Conservation (phyloP, 2,797 vertebrate genomes). For the Epinephelus coioides region DNA sequence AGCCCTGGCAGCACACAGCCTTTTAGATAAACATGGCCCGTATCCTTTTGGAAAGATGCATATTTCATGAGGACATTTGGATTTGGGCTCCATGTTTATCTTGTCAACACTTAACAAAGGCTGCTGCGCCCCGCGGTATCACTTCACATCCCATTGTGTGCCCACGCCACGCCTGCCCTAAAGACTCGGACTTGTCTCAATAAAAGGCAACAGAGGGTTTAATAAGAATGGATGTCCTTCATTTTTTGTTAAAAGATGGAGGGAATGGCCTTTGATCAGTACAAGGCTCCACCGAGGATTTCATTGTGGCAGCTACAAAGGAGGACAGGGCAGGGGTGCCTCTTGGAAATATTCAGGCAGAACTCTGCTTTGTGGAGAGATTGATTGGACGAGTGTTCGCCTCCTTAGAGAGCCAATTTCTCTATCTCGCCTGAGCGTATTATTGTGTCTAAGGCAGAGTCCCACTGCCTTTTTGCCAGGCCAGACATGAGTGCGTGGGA, state of each 20-base stretch:
- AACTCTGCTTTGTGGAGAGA: conserved; percentile 57
- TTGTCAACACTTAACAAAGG: conserved; percentile 67
- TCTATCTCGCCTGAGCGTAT: conserved; percentile 39
- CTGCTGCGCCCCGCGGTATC: conserved; percentile 43
- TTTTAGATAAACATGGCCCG: conserved; percentile 54
- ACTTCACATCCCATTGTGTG: conserved; percentile 38
- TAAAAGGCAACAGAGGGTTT: conserved; percentile 36
- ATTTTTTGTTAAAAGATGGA: conserved; percentile 52
- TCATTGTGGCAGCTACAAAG: conserved; percentile 63
- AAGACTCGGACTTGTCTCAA: conserved; percentile 45
- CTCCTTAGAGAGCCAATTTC: conserved; percentile 52
- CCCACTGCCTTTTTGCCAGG: conserved; percentile 15
- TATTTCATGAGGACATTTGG: conserved; percentile 72
- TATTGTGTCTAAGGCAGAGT: conserved; percentile 51
- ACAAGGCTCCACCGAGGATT: conserved; percentile 36
- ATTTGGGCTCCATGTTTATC: conserved; percentile 63
- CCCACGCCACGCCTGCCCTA: conserved; percentile 21
- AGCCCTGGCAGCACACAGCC: conserved; percentile 27
- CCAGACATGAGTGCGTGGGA: conserved; percentile 38
- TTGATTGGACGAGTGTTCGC: conserved; percentile 49
- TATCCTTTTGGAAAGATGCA: conserved; percentile 54
- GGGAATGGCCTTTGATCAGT: conserved; percentile 57
- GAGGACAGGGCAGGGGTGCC: conserved; percentile 32
- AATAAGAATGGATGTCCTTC: conserved; percentile 57
- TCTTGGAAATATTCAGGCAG: conserved; percentile 52